A percentile compares a stretch with the other conserved stretches of the same genome.
These are phyloP conservation scores for Nebria brevicollis DNA, from an alignment of 2,888 invertebrate species.

Conservation along the genomic window DNA sequence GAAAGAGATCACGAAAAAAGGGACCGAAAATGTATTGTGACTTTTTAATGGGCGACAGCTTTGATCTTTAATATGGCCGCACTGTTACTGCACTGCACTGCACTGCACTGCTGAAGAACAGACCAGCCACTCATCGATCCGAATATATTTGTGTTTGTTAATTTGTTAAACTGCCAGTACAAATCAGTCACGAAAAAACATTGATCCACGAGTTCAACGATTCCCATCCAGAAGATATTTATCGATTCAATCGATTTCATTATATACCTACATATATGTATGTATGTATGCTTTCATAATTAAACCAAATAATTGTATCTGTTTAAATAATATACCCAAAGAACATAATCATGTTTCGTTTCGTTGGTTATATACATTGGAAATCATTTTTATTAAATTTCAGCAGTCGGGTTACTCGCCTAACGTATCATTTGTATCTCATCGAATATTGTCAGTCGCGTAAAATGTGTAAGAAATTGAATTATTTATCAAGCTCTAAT, in stretches of 20 bases:
- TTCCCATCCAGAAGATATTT: neutral
- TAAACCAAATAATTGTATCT: constrained; percentile 4
- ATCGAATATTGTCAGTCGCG: neutral
- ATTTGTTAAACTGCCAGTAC: constrained; percentile 37
- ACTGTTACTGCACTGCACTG: neutral
- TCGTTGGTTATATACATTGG: no score
- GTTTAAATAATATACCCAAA: neutral
- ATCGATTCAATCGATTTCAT: no score
- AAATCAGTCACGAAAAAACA: constrained; percentile 33
- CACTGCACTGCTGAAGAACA: neutral
- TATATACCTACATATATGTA: no score
- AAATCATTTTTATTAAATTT: no score
- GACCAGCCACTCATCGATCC: constrained; percentile 7
- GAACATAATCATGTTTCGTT: no score
- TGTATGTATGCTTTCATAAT: constrained; percentile 5
- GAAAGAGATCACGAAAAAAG: constrained; percentile 18
- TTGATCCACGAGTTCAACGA: constrained; percentile 20
- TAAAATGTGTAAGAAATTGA: constrained; percentile 12
- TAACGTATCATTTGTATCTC: no score
- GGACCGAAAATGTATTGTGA: constrained; percentile 17
- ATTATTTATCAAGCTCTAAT: constrained; percentile 33
- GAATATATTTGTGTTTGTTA: constrained; percentile 46
- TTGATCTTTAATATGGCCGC: constrained; percentile 33
- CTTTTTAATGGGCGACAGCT: constrained; percentile 37
- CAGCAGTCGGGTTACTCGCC: no score